phyloP scores from a whole-genome alignment of 2,888 invertebrate species.

The Drosophila picticornis region DNA sequence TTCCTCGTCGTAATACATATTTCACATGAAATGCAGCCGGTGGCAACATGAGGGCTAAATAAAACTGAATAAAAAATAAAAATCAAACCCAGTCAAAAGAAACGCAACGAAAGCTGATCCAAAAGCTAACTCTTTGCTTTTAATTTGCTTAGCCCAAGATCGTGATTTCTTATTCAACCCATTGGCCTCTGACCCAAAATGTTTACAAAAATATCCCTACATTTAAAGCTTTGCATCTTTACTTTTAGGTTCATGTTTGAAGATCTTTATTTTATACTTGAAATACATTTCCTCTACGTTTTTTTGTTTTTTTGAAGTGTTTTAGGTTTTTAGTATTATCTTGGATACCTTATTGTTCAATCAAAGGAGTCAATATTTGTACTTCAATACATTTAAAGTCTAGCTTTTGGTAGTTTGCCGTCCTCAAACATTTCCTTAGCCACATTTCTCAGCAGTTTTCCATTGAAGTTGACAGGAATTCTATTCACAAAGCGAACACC shows the following conservation, averaged over 20 bases:
- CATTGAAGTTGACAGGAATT: constrained; percentile 66
- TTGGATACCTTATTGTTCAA: not conserved
- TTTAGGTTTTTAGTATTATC: not conserved
- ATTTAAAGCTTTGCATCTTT: not conserved
- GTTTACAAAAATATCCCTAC: not conserved
- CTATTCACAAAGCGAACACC: constrained; percentile 69
- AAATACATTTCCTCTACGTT: not conserved
- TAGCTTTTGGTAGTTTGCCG: constrained; percentile 3
- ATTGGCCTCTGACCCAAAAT: not conserved
- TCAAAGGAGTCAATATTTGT: too few species aligned
- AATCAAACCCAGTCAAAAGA: constrained; percentile 5
- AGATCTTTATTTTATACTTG: not conserved
- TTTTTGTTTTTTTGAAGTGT: not conserved
- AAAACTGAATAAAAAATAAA: constrained; percentile 11
- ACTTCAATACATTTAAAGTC: constrained; percentile 14
- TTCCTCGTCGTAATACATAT: constrained; percentile 55
- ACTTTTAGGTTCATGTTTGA: not conserved
- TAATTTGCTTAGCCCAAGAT: constrained; percentile 9
- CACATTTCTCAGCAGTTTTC: constrained; percentile 54
- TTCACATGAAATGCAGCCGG: constrained; percentile 61
- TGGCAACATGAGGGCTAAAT: constrained; percentile 38
- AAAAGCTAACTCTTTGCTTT: constrained; percentile 32
- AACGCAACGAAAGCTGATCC: constrained; percentile 25
- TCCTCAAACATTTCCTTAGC: constrained; percentile 49
- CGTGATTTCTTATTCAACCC: constrained; percentile 1